Evolutionary conservation across 2,888 invertebrate genomes (phyloP).

Genomic region (Crossocerus cetratus): DNA sequence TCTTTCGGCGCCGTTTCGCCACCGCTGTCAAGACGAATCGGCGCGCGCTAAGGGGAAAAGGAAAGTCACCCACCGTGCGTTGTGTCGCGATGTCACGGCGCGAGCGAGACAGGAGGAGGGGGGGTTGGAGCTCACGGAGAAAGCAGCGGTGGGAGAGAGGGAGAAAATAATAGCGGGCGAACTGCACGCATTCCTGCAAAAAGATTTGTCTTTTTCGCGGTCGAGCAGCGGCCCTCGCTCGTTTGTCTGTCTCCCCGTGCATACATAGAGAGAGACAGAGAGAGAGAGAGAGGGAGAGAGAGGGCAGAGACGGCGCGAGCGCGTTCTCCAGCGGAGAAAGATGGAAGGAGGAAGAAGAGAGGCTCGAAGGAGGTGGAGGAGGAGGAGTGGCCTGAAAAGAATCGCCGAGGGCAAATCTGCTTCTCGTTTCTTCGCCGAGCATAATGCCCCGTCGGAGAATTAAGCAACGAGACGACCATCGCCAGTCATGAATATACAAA

Average conservation of each 20-base stretch:
- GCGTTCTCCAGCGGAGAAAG: not conserved
- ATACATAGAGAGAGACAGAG: slow-evolving; percentile 2
- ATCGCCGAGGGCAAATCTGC: slow-evolving; percentile 38
- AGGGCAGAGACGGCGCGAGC: not conserved
- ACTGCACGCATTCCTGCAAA: slow-evolving; percentile 27
- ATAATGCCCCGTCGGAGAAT: slow-evolving; percentile 37
- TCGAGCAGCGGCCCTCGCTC: slow-evolving; percentile 12
- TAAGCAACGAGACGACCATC: slow-evolving; percentile 44
- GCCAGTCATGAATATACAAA: slow-evolving; percentile 50
- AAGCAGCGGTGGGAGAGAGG: not conserved
- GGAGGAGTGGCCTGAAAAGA: slow-evolving; percentile 23
- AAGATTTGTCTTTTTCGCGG: slow-evolving; percentile 36
- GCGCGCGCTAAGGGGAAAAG: slow-evolving; percentile 18
- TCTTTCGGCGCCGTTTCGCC: slow-evolving; percentile 21
- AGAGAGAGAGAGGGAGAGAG: slow-evolving; percentile 5
- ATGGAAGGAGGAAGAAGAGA: slow-evolving; percentile 6
- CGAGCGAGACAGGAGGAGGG: too few relatives aligned
- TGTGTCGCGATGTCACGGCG: not conserved
- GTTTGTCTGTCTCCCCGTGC: slow-evolving; percentile 21
- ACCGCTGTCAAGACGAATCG: slow-evolving; percentile 30
- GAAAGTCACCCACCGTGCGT: slow-evolving; percentile 16
- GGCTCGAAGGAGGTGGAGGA: not conserved
- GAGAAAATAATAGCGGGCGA: slow-evolving; percentile 28
- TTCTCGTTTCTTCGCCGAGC: slow-evolving; percentile 32
- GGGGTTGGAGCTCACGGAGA: too few relatives aligned